These are phyloP conservation scores for Megalurothrips usitatus DNA, from an alignment of 2,888 invertebrate genomes.

Conservation along the genomic window DNA sequence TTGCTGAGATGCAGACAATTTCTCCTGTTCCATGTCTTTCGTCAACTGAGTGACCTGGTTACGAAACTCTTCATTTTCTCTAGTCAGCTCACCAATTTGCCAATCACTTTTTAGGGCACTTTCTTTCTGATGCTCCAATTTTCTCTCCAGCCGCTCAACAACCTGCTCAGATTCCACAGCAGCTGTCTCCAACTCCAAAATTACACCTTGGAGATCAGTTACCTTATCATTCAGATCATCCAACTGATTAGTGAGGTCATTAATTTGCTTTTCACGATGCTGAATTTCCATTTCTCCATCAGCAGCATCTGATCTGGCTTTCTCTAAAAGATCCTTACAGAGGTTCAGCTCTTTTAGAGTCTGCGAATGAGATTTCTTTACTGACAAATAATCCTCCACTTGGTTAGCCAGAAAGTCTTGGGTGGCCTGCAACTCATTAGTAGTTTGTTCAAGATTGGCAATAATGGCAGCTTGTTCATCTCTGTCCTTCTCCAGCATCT, in stretches of 20 bases:
- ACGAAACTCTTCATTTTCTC: neutral
- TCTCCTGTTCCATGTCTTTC: neutral
- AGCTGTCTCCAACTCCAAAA: slow-evolving; percentile 1
- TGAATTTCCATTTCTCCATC: slow-evolving; percentile 11
- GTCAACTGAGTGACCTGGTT: neutral
- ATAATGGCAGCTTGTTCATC: neutral
- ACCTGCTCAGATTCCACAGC: neutral
- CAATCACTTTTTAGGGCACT: neutral
- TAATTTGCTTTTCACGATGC: neutral
- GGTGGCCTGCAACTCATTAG: neutral
- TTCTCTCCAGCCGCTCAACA: neutral
- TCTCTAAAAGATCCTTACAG: neutral
- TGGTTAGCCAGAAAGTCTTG: slow-evolving; percentile 13
- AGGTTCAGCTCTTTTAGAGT: neutral
- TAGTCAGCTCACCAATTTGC: neutral
- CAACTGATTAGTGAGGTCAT: neutral
- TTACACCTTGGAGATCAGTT: neutral
- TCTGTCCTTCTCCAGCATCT: neutral
- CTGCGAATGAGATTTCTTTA: neutral
- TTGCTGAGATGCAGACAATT: neutral
- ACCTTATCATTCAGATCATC: slow-evolving; percentile 10
- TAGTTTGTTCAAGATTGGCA: neutral
- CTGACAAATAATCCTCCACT: neutral
- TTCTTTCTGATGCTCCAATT: neutral
- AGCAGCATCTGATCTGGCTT: neutral